Percentiles rank a stretch among this genome's conserved stretches.
Conservation (phyloP, 2,797 vertebrate species). For the Cossypha heuglini region DNA sequence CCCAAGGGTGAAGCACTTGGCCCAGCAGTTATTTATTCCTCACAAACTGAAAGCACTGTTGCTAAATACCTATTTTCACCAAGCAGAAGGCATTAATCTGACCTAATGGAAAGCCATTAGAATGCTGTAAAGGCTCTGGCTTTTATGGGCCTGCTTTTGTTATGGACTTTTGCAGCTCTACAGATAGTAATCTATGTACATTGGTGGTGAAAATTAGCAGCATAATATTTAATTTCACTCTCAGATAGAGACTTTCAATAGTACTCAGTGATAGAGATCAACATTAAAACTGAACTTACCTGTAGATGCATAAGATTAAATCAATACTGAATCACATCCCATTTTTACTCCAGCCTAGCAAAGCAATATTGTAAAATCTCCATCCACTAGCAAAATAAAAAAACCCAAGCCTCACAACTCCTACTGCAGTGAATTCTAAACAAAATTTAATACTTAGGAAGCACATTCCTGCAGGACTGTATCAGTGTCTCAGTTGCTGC, state of each 20-base stretch:
- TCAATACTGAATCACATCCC: background rate
- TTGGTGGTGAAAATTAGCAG: background rate
- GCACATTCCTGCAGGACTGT: background rate
- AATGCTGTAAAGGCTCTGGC: background rate
- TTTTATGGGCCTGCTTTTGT: constrained; percentile 1
- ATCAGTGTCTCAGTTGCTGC: background rate
- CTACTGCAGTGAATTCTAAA: background rate
- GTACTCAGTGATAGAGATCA: background rate
- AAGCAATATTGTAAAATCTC: background rate
- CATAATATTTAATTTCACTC: background rate
- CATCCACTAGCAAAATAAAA: background rate
- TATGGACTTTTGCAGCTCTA: background rate
- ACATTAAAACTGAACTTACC: background rate
- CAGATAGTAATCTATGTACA: background rate
- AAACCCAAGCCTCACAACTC: background rate
- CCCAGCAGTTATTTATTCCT: constrained; percentile 28
- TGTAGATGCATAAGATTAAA: background rate
- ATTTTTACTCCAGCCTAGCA: background rate
- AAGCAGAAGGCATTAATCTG: constrained; percentile 36
- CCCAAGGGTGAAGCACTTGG: background rate
- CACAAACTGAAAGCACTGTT: constrained; percentile 7
- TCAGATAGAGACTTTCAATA: background rate
- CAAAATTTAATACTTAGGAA: background rate
- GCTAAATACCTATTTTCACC: constrained; percentile 39
- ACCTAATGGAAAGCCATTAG: constrained; percentile 48